Percentiles rank a stretch among this genome's conserved stretches.
Conservation (phyloP, 2,888 invertebrate species). For the Thera obeliscata region DNA sequence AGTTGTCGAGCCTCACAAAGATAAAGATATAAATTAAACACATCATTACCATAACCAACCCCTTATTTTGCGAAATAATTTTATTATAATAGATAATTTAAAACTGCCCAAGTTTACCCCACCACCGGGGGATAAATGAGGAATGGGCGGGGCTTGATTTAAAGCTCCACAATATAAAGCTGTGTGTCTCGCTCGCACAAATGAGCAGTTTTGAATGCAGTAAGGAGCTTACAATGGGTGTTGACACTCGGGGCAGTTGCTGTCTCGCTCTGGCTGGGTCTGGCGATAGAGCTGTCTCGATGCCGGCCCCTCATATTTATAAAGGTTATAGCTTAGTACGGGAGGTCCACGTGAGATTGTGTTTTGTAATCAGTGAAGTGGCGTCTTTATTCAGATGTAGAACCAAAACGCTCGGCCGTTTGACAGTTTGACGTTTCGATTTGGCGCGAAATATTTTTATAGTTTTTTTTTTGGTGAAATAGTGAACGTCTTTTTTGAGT, state of each 20-base stretch:
- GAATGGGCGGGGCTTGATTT: slow-evolving; percentile 73
- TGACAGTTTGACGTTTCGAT: slow-evolving; percentile 80
- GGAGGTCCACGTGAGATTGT: slow-evolving; percentile 81
- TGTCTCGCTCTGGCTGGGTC: slow-evolving; percentile 63
- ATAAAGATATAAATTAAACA: slow-evolving; percentile 77
- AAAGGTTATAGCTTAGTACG: slow-evolving; percentile 68
- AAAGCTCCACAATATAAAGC: slow-evolving; percentile 67
- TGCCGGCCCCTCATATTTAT: slow-evolving; percentile 74
- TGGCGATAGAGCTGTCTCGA: slow-evolving; percentile 66
- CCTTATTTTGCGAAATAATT: slow-evolving; percentile 83
- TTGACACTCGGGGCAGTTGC: slow-evolving; percentile 60
- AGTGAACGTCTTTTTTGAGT: slow-evolving; percentile 47
- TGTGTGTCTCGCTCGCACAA: slow-evolving; percentile 74
- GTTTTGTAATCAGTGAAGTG: slow-evolving; percentile 83
- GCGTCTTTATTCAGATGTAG: slow-evolving; percentile 76
- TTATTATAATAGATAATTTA: slow-evolving; percentile 85
- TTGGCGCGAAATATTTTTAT: slow-evolving; percentile 71
- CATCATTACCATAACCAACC: slow-evolving; percentile 82
- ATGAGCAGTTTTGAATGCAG: slow-evolving; percentile 79
- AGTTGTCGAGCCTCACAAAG: slow-evolving; percentile 47
- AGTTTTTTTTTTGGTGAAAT: slow-evolving; percentile 42
- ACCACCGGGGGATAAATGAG: slow-evolving; percentile 74
- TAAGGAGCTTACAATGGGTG: slow-evolving; percentile 81
- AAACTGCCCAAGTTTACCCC: slow-evolving; percentile 82
- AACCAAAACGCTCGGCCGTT: slow-evolving; percentile 77